Conservation (phyloP, 30 jellyfish, hydroid and myxozoan genomes). For the Mastigias papua region DNA sequence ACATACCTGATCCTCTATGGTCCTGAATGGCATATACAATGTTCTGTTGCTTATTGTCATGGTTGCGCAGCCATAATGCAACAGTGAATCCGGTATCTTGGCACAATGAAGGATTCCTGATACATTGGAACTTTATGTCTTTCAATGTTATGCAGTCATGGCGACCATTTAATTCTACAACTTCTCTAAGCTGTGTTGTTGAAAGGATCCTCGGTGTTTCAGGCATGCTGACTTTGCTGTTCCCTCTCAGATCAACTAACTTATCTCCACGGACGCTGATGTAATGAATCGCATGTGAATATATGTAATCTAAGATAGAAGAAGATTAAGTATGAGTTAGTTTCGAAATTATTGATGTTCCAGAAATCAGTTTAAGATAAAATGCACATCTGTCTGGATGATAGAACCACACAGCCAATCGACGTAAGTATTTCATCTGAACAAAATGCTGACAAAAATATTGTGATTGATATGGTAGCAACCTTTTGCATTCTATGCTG, state of each 20-base stretch:
- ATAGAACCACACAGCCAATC: too few relatives aligned
- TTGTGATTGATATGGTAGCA: too few relatives aligned
- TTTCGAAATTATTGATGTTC: not conserved
- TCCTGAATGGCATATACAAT: slow-evolving; percentile 21
- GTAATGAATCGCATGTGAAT: slow-evolving; percentile 15
- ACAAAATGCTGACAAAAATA: too few relatives aligned
- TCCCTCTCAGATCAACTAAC: slow-evolving; percentile 14
- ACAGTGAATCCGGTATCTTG: slow-evolving; percentile 41
- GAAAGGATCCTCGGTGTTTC: not conserved
- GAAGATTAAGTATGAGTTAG: not conserved
- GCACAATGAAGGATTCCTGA: slow-evolving; percentile 21
- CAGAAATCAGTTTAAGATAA: too few relatives aligned
- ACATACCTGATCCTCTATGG: slow-evolving; percentile 22
- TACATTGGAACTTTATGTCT: slow-evolving; percentile 22
- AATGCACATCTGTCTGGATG: too few relatives aligned
- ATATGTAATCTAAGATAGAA: slow-evolving; percentile 2
- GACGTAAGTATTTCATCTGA: too few relatives aligned
- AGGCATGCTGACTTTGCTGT: slow-evolving; percentile 9
- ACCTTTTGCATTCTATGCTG: too few relatives aligned
- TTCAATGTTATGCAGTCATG: slow-evolving; percentile 11
- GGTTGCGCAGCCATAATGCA: slow-evolving; percentile 51
- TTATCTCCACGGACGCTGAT: not conserved
- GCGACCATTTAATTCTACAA: slow-evolving; percentile 9
- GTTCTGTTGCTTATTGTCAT: slow-evolving; percentile 13
- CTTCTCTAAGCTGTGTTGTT: slow-evolving; percentile 34